Conservation (phyloP, 2,113 vertebrate species). For the Apteryx owenii region DNA sequence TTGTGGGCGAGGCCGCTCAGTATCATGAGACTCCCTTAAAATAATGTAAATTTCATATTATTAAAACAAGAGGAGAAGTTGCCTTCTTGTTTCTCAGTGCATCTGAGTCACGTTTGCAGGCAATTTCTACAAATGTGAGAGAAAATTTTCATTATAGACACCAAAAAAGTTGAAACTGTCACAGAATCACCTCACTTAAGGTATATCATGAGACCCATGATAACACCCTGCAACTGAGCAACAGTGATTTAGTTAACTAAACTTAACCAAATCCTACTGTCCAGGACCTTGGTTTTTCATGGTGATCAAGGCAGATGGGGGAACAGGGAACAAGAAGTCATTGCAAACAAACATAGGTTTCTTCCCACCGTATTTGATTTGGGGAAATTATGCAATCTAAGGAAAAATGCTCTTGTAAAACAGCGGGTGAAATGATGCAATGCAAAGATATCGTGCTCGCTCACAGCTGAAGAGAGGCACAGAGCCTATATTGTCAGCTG, state of each 20-base stretch:
- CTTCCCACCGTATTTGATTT: background rate
- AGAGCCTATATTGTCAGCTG: background rate
- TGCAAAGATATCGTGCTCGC: background rate
- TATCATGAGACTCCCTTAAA: constrained; percentile 50
- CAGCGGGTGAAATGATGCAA: fast-evolving
- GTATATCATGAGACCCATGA: background rate
- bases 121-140: background rate
- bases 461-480: fast-evolving
- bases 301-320: background rate
- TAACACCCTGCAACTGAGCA: fast-evolving
- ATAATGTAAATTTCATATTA: constrained; percentile 47
- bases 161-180: background rate
- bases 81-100: constrained; percentile 20
- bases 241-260: background rate
- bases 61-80: constrained; percentile 10
- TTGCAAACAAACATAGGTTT: fast-evolving
- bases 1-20: constrained; percentile 53
- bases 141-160: background rate
- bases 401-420: background rate
- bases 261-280: background rate
- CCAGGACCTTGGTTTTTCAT: background rate
- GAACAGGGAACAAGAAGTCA: background rate
- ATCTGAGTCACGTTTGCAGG: background rate
- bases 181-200: background rate
- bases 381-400: background rate